These are phyloP conservation scores for Anguilla anguilla DNA, from an alignment of 2,797 vertebrate species.

Conservation along the genomic window DNA sequence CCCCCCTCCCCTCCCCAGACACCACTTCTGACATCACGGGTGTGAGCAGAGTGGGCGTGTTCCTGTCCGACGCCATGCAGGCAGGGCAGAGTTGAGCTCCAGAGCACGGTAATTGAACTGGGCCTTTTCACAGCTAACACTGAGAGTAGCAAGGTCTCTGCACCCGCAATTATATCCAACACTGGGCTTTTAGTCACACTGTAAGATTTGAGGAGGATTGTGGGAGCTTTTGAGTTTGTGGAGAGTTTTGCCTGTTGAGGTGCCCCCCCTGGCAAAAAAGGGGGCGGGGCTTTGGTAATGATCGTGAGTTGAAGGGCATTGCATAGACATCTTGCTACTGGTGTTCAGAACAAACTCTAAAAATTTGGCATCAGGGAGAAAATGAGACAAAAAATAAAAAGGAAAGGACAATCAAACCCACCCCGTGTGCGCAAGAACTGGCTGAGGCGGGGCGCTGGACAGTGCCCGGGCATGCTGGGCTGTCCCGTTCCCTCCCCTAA, in stretches of 20 bases:
- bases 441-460: neutral
- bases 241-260: neutral
- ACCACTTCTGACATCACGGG: neutral
- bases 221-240: neutral
- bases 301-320: constrained; percentile 59
- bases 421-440: constrained; percentile 32
- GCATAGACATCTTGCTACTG: constrained; percentile 77
- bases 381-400: constrained; percentile 53
- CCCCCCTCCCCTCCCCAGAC: constrained; percentile 47
- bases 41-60: constrained; percentile 6
- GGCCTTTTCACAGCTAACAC: constrained; percentile 35
- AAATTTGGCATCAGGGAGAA: constrained; percentile 66
- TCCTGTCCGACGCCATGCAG: neutral
- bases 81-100: constrained; percentile 26
- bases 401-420: constrained; percentile 58
- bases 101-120: constrained; percentile 18
- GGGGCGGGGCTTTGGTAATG: constrained; percentile 14
- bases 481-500: neutral
- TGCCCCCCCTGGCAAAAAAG: neutral
- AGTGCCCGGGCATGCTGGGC: neutral
- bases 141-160: constrained; percentile 22
- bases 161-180: neutral
- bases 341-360: constrained; percentile 51
- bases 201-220: neutral
- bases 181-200: neutral